Evolutionary conservation across 2,888 invertebrate genomes (phyloP).

Genomic region (Stenotaenia linearis): DNA sequence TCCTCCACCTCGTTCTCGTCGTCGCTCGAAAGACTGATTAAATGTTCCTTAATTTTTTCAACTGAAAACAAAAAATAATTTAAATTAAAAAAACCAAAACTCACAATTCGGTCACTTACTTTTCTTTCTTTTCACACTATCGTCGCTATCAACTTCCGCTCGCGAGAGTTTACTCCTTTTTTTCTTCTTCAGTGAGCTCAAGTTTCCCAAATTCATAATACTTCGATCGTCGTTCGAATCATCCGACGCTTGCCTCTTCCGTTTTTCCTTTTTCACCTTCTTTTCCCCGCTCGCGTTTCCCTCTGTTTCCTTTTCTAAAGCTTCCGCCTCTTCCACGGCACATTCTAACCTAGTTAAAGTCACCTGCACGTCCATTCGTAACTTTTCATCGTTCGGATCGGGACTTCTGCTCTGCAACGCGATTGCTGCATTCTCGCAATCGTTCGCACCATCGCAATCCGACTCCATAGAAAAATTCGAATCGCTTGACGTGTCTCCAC

Average conservation of each 20-base stretch:
- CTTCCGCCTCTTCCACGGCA: background rate
- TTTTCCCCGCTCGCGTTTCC: no score
- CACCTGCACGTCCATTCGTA: slow-evolving; percentile 5
- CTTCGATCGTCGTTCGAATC: slow-evolving; percentile 39
- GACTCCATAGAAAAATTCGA: slow-evolving; percentile 36
- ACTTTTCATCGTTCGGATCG: background rate
- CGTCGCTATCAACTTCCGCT: background rate
- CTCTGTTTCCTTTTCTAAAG: slow-evolving; percentile 28
- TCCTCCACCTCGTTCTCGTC: slow-evolving; percentile 28
- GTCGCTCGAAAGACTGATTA: slow-evolving; percentile 37
- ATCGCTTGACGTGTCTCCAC: slow-evolving; percentile 20
- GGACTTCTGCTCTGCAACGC: background rate
- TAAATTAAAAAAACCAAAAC: background rate
- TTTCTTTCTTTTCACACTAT: background rate
- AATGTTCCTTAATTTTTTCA: slow-evolving; percentile 36
- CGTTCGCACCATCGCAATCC: slow-evolving; percentile 36
- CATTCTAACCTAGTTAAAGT: background rate
- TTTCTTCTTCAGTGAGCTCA: slow-evolving; percentile 27
- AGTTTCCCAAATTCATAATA: background rate
- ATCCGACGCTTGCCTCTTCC: slow-evolving; percentile 34
- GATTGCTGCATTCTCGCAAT: slow-evolving; percentile 34
- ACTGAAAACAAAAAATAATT: background rate
- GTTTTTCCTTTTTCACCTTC: slow-evolving; percentile 24
- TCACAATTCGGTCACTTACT: background rate
- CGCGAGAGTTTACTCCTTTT: background rate